These are phyloP conservation scores for Turnix velox DNA, from an alignment of 2,113 vertebrate genomes.

Conservation along the genomic window DNA sequence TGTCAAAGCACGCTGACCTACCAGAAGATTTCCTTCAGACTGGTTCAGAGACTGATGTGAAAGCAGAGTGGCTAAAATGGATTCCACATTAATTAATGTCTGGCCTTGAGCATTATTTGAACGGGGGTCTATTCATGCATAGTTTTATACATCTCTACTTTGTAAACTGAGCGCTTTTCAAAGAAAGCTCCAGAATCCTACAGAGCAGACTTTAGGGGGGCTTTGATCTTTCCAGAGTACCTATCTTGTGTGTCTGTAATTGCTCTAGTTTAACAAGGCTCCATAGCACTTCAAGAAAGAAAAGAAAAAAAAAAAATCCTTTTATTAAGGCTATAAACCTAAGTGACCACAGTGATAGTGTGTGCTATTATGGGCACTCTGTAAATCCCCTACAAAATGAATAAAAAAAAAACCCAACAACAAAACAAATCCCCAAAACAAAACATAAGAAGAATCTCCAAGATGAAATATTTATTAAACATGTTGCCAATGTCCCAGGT, in stretches of 20 bases:
- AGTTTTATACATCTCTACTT: conserved; percentile 61
- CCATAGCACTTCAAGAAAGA: conserved; percentile 57
- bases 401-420: neutral
- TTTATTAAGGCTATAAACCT: conserved; percentile 75
- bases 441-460: conserved; percentile 20
- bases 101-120: conserved; percentile 53
- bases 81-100: conserved; percentile 41
- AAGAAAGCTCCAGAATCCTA: conserved; percentile 65
- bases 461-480: conserved; percentile 76
- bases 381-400: conserved; percentile 18
- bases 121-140: neutral
- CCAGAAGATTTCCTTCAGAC: conserved; percentile 27
- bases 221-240: conserved; percentile 77
- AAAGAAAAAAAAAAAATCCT: conserved; percentile 29
- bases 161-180: conserved; percentile 68
- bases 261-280: conserved; percentile 72
- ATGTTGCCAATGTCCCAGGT: conserved; percentile 71
- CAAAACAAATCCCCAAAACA: too few relatives aligned
- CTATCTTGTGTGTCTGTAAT: conserved; percentile 74
- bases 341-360: conserved; percentile 64
- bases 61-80: conserved; percentile 6
- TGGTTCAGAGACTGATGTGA: conserved; percentile 16
- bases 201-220: conserved; percentile 55
- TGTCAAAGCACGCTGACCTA: neutral
- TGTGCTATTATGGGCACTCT: conserved; percentile 36